A percentile compares a stretch with the other conserved stretches of the same genome.
phyloP scores from a whole-genome alignment of 2,888 invertebrate species.

The Cheilosia impressa region DNA sequence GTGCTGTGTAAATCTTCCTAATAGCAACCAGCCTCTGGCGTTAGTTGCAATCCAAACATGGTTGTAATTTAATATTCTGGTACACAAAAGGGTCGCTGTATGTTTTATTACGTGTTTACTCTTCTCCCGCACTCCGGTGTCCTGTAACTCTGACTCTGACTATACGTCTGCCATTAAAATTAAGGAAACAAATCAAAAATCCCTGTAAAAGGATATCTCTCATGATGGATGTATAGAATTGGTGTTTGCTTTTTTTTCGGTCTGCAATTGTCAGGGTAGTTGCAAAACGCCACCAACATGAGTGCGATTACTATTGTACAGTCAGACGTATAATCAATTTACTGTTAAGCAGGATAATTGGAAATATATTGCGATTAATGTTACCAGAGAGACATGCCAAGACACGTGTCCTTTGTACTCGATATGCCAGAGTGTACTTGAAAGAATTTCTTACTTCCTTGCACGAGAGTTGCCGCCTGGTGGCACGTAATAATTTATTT shows the following conservation, averaged over 20 bases:
- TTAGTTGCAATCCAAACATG: slow-evolving; percentile 65
- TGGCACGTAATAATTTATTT: slow-evolving; percentile 59
- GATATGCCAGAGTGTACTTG: slow-evolving; percentile 14
- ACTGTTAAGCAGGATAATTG: slow-evolving; percentile 73
- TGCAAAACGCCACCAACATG: slow-evolving; percentile 56
- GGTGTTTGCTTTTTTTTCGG: background rate
- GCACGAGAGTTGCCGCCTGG: slow-evolving; percentile 23
- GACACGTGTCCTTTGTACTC: slow-evolving; percentile 68
- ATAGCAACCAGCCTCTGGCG: slow-evolving; percentile 23
- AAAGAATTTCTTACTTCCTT: slow-evolving; percentile 30
- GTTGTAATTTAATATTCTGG: slow-evolving; percentile 67
- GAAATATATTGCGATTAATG: slow-evolving; percentile 75
- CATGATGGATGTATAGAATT: slow-evolving; percentile 59
- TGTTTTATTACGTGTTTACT: slow-evolving; percentile 71
- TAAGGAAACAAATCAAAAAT: slow-evolving; percentile 69
- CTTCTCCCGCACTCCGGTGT: slow-evolving; percentile 22
- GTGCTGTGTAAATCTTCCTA: slow-evolving; percentile 17
- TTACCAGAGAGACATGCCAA: slow-evolving; percentile 74
- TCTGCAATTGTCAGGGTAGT: slow-evolving; percentile 27
- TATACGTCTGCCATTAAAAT: slow-evolving; percentile 57
- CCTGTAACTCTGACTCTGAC: too few species aligned
- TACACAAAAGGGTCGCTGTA: slow-evolving; percentile 39
- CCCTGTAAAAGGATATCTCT: slow-evolving; percentile 55
- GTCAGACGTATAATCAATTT: slow-evolving; percentile 70
- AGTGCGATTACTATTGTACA: slow-evolving; percentile 16